Conservation (phyloP, 2,888 invertebrate genomes). For the Therioaphis trifolii region DNA sequence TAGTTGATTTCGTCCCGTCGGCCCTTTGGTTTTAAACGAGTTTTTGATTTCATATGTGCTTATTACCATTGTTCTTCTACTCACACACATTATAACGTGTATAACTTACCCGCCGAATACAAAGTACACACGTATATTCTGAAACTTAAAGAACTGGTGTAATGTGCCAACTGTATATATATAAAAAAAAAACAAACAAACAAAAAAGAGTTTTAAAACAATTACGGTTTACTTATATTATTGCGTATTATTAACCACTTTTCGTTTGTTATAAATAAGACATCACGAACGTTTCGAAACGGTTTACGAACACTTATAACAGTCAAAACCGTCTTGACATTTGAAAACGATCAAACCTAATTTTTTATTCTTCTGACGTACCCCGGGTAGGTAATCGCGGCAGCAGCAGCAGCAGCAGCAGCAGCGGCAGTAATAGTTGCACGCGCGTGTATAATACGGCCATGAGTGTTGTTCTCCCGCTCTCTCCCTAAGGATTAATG, state of each 20-base stretch:
- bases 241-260: neutral
- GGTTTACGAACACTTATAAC: conserved; percentile 17
- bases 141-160: neutral
- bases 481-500: conserved; percentile 3
- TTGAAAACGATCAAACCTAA: conserved; percentile 27
- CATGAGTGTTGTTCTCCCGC: neutral
- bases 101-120: too few species aligned
- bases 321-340: conserved; percentile 33
- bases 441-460: neutral
- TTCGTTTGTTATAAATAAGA: neutral
- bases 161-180: conserved; percentile 8
- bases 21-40: conserved; percentile 24
- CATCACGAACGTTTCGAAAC: conserved; percentile 23
- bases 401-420: neutral
- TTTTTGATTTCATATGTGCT: conserved; percentile 9
- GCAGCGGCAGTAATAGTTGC: too few species aligned
- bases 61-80: neutral
- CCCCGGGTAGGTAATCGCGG: neutral
- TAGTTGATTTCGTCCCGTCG: conserved; percentile 19
- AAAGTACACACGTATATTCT: too few species aligned
- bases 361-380: neutral
- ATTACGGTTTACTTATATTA: conserved; percentile 31
- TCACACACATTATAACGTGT: too few species aligned
- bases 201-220: neutral
- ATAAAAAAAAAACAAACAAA: conserved; percentile 4